Conservation (phyloP, 1,140 invertebrate species). For the Drepana arcuata region DNA sequence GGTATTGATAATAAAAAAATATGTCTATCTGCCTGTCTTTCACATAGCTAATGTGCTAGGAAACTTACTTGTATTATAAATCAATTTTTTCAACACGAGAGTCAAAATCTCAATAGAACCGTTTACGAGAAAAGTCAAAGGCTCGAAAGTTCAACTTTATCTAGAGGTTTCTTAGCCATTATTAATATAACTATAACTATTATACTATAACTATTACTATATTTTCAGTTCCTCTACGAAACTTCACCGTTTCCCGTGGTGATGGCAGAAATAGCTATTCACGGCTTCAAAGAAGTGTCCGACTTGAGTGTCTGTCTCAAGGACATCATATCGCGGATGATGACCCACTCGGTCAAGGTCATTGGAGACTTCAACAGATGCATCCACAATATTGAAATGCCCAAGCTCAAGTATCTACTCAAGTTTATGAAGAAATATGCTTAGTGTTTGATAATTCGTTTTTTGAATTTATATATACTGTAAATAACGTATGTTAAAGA, state of each 20-base stretch:
- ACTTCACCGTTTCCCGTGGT: slow-evolving; percentile 63
- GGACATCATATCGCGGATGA: slow-evolving; percentile 64
- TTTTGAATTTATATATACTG: neutral
- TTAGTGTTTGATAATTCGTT: slow-evolving; percentile 6
- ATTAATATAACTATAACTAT: too few relatives aligned
- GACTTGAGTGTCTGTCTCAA: slow-evolving; percentile 60
- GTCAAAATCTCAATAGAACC: too few relatives aligned
- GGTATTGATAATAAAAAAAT: too few relatives aligned
- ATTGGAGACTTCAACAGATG: slow-evolving; percentile 64
- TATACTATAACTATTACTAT: too few relatives aligned
- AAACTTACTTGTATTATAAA: too few relatives aligned
- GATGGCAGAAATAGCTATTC: slow-evolving; percentile 64
- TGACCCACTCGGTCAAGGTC: slow-evolving; percentile 64
- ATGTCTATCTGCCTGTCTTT: too few relatives aligned
- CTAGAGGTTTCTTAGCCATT: too few relatives aligned
- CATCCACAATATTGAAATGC: slow-evolving; percentile 66
- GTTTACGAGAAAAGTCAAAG: too few relatives aligned
- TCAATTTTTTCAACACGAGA: too few relatives aligned
- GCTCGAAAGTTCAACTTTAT: too few relatives aligned
- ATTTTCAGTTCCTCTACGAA: slow-evolving; percentile 61
- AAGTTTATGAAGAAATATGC: slow-evolving; percentile 68
- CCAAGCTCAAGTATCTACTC: slow-evolving; percentile 57
- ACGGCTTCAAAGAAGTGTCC: slow-evolving; percentile 63
- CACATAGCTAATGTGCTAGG: too few relatives aligned
- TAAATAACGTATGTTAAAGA: slow-evolving; percentile 6